These are phyloP conservation scores for Mormyrus proboscirostris DNA, from an alignment of 2,797 vertebrate genomes.

Conservation along the genomic window DNA sequence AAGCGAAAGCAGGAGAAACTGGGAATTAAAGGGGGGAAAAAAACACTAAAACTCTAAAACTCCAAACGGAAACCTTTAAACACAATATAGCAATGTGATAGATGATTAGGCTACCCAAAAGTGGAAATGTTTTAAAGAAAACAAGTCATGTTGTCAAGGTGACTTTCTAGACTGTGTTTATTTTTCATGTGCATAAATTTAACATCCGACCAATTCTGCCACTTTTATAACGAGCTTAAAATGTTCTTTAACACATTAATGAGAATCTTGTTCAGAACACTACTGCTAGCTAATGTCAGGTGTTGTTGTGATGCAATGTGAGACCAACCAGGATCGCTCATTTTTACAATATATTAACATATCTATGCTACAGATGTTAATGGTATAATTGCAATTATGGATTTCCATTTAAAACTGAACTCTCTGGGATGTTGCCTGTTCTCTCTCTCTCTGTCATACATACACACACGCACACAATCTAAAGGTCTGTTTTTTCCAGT, in stretches of 20 bases:
- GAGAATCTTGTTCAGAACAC: background rate
- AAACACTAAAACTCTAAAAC: background rate
- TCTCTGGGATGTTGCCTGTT: background rate
- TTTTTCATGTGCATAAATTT: conserved; percentile 2
- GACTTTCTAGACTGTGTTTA: background rate
- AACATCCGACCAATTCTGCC: background rate
- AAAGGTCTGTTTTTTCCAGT: background rate
- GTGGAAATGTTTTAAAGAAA: background rate
- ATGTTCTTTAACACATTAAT: conserved; percentile 4
- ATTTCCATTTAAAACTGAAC: background rate
- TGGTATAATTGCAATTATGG: conserved; percentile 7
- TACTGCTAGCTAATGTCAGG: background rate
- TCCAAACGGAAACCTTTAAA: background rate
- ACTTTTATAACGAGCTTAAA: background rate
- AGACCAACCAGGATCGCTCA: background rate
- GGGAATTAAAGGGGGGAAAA: background rate
- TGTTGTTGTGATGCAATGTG: background rate
- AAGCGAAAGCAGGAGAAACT: background rate
- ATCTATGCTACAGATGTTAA: background rate
- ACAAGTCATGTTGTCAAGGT: background rate
- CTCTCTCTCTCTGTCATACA: background rate
- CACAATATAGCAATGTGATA: background rate
- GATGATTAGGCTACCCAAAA: background rate
- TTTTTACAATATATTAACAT: background rate
- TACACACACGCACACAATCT: background rate